Evolutionary conservation across 2,888 invertebrate genomes (phyloP), one percentile per base, ranked within the genome.

Genomic region (Conomelus anceps): DNA sequence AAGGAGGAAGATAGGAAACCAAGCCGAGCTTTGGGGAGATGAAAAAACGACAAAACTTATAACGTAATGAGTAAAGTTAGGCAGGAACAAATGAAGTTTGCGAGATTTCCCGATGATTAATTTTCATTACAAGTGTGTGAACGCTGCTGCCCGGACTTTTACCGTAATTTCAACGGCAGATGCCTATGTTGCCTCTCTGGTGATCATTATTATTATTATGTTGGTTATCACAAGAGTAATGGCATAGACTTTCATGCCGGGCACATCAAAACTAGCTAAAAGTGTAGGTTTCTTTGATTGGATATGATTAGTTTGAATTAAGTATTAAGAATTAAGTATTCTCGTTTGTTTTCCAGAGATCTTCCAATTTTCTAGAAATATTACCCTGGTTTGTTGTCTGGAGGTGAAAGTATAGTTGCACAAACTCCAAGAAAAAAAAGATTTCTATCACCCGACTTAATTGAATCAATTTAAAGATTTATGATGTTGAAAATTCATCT

Each of bases 11-110:
- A 86, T 7, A n/a, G 20, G 22, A 13, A 3, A n/a, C 13, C 85
- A n/a, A 85, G 23, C 22, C 13, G 85, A 85, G 24, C 23, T 1
- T 23, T 23, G 17, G 24, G 23, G 20, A 26, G 29, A 86, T 86
- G 86, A 86, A 85, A 85, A 63, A 85, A 85, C 23, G 85, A 85
- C 85, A 85, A 85, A 85, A 24, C 86, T 23, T 23, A 86, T 23
- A 24, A 24, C 29, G 29, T 86, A 86, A 86, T 23, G 86, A 86
- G 86, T 86, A 86, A 86, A 86, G 86, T 86, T 86, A 86, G 23
- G 24, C 86, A 24, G 22, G 24, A 86, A 86, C 24, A 86, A 86
- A 86, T 86, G 86, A 86, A 86, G 86, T 86, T 86, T 86, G 86
- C 24, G 29, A 86, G 86, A 86, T 86, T 86, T 86, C 22, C 24